Evolutionary conservation across 2,888 invertebrate species (phyloP), one percentile per base, ranked within the genome.

Genomic region (Pocota personata): DNA sequence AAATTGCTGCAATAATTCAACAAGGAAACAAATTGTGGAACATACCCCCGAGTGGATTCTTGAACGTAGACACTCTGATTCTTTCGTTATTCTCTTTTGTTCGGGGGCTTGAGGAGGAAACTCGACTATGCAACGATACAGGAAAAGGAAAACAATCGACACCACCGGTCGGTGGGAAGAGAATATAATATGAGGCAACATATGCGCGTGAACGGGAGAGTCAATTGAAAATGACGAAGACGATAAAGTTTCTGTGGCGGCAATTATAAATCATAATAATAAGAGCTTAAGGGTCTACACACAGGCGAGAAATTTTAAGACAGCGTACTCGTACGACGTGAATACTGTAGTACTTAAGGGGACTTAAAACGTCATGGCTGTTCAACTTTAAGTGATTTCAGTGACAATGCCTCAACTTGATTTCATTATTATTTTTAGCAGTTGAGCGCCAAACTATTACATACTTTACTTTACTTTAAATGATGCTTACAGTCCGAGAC

Each of bases 1-100:
- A 66, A 76, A 76, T 76, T 76, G 76, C 66, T 16, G 66, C 48
- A 76, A 76, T 76, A 76, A 76, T 40, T 76, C 76, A 66, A 76
- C 35, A 37, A 58, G 66, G 76, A 57, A 76, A 76, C 76, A 76
- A 64, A 50, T 64, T 64, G 55, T 57, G 57, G 57, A 67, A 66
- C 76, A 76, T n/a, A 57, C 24, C 57, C 66, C 2, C 24, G 46
- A 37, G 66, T 16, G 35, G 46, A 35, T 64, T 35, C 24, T 10
- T 55, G 64, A 75, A 46, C 32, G 19, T 55, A 37, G 35, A 48
- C n/a, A 37, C 58, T 60, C 50, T 46, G 32, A 19, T 71, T 72
- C 58, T 73, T 73, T 60, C 19, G 48, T 14, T 55, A 16, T 55
- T 55, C 8, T 14, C 16, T 14, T 14, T n/a, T 21, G 7, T 43